Percentiles rank a stretch among this genome's conserved stretches.
These are phyloP conservation scores for Xestia ashworthii DNA, from an alignment of 2,888 invertebrate genomes.

Conservation along the genomic window DNA sequence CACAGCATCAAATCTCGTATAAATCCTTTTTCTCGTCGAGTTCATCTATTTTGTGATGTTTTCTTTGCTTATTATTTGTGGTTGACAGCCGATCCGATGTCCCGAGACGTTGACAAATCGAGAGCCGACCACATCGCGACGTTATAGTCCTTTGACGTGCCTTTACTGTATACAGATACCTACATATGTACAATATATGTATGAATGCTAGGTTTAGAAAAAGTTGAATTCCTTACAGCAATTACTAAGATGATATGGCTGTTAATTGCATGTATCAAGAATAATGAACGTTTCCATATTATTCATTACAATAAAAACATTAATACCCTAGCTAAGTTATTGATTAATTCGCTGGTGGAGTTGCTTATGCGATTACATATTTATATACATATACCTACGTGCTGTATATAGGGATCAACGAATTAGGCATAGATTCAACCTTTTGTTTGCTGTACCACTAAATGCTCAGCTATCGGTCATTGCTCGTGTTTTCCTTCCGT, in stretches of 20 bases:
- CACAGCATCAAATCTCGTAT: conserved; percentile 48
- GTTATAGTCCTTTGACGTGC: conserved; percentile 71
- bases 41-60: conserved; percentile 64
- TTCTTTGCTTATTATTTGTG: conserved; percentile 71
- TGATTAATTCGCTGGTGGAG: neutral
- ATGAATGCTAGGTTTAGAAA: conserved; percentile 24
- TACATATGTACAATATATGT: conserved; percentile 31
- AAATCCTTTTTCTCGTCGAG: conserved; percentile 53
- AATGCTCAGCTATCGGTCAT: conserved; percentile 25
- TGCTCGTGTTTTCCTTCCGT: conserved; percentile 21
- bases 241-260: conserved; percentile 26
- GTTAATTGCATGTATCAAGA: conserved; percentile 22
- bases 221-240: conserved; percentile 21
- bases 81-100: conserved; percentile 80
- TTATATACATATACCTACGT: neutral
- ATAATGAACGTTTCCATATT: conserved; percentile 11
- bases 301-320: conserved; percentile 2
- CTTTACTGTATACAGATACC: conserved; percentile 63
- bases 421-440: neutral
- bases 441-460: neutral
- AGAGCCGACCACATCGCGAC: conserved; percentile 79
- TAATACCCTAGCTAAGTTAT: conserved; percentile 6
- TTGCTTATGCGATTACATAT: neutral
- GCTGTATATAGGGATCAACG: neutral
- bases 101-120: conserved; percentile 87